A percentile compares a stretch with the other conserved stretches of the same genome.
These are phyloP conservation scores for Marasmarcha lunaedactyla DNA, from an alignment of 2,888 invertebrate species.

Conservation along the genomic window DNA sequence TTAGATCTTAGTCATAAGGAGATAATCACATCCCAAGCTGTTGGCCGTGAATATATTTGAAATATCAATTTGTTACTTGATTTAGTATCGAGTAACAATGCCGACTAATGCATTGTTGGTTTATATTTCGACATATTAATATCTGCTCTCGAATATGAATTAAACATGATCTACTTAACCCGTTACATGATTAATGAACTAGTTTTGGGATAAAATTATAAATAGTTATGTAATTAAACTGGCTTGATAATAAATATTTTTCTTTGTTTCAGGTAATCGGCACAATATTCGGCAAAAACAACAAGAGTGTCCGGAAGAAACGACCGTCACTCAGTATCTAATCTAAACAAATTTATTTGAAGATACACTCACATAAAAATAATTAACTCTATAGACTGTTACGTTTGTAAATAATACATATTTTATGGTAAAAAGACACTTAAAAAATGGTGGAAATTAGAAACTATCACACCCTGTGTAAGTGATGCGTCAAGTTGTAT, in stretches of 20 bases:
- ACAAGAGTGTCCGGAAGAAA: conserved; percentile 81
- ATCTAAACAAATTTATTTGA: conserved; percentile 24
- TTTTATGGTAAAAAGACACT: not conserved
- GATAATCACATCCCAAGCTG: not conserved
- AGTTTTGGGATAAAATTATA: too few species aligned
- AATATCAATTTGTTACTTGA: not conserved
- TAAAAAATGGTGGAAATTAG: not conserved
- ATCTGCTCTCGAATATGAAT: too few species aligned
- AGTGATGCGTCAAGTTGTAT: not conserved
- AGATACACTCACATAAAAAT: conserved; percentile 4
- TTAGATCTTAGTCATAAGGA: not conserved
- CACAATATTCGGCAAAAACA: conserved; percentile 84
- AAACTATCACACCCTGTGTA: not conserved
- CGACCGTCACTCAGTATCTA: conserved; percentile 83
- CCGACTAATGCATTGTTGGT: too few species aligned
- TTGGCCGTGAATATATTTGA: not conserved
- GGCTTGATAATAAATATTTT: too few species aligned
- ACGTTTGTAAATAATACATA: not conserved
- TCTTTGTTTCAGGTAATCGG: conserved; percentile 70
- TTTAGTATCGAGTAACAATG: not conserved
- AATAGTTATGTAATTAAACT: too few species aligned
- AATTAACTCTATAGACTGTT: conserved; percentile 13
- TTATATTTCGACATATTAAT: too few species aligned
- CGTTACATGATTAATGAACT: too few species aligned
- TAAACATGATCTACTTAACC: too few species aligned